Evolutionary conservation across 2,888 invertebrate species (phyloP), one percentile per base, ranked within the genome.

Genomic region (Tinea semifulvella): DNA sequence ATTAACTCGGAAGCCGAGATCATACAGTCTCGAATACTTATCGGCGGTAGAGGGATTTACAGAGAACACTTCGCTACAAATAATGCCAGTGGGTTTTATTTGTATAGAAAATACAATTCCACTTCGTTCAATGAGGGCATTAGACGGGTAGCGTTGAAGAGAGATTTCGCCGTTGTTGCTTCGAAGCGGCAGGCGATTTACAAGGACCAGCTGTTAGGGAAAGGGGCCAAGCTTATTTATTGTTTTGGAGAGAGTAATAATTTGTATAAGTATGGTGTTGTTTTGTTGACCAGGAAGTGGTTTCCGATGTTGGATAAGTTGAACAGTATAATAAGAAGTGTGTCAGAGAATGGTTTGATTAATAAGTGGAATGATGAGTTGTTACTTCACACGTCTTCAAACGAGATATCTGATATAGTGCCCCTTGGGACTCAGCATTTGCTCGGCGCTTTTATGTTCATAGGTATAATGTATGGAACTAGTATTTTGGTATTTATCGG

Each of bases 241-340:
- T 82, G 82, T 56, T 81, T 82, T 46, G 65, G 70, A 1, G 80
- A 81, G 53, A 68, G 65, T 46, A 55, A 72, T 52, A 80, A 77
- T 49, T 60, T 82, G 49, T 81, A 82, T 52, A 80, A 81, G 55
- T 82, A 82, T 47, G 77, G 75, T 0, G 81, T 81, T n/a, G 80
- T 75, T 11, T 56, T 82, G 36, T 51, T 82, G 28, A 64, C 76
- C 18, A 61, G 76, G 18, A 69, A 72, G 54, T 82, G 80, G 80
- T 80, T 70, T 53, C 81, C 82, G 3, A 68, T 82, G 61, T 51
- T 79, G 43, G 67, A 63, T 1, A 64, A 70, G 45, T 69, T 82
- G 46, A 77, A 82, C 54, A 63, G 55, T 35, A 79, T 81, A 43
- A 80, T 82, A 42, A 67, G 81, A 1, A 75, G 79, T 43, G 70